A percentile compares a stretch with the other conserved stretches of the same genome.
Evolutionary conservation across 2,113 vertebrate species (phyloP).

Genomic region (Spea bombifrons): DNA sequence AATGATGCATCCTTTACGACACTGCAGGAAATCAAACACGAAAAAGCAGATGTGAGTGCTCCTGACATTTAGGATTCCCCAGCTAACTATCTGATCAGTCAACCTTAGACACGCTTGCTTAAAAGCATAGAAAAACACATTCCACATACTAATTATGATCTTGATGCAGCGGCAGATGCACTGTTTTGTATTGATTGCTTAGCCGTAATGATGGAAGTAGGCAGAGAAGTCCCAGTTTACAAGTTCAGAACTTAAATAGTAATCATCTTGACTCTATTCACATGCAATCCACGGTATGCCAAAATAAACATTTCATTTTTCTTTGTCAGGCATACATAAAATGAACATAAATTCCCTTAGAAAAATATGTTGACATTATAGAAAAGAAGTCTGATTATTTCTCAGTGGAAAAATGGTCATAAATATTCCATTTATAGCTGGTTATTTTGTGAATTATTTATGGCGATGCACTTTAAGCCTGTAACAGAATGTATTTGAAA

Average conservation of each 20-base stretch:
- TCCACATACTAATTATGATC: slow-evolving; percentile 30
- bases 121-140: slow-evolving; percentile 23
- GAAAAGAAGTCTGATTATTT: slow-evolving; percentile 43
- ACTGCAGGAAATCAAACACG: slow-evolving; percentile 23
- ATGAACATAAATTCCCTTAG: slow-evolving; percentile 45
- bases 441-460: slow-evolving; percentile 46
- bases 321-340: slow-evolving; percentile 41
- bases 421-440: slow-evolving; percentile 46
- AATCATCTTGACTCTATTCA: slow-evolving; percentile 29
- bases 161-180: slow-evolving; percentile 14
- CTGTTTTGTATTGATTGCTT: slow-evolving; percentile 32
- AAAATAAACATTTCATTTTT: slow-evolving; percentile 48
- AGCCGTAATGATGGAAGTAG: slow-evolving; percentile 23
- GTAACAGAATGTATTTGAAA: slow-evolving; percentile 43
- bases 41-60: slow-evolving; percentile 41
- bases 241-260: slow-evolving; percentile 20
- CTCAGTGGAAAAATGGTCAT: slow-evolving; percentile 44
- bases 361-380: slow-evolving; percentile 47
- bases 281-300: slow-evolving; percentile 12
- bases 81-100: slow-evolving; percentile 35
- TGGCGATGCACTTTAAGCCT: slow-evolving; percentile 42
- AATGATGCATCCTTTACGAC: slow-evolving; percentile 30
- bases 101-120: slow-evolving; percentile 40
- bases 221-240: slow-evolving; percentile 12
- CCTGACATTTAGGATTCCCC: slow-evolving; percentile 47